Evolutionary conservation across 2,113 vertebrate species (phyloP).

Genomic region (Herpailurus yagouaroundi): DNA sequence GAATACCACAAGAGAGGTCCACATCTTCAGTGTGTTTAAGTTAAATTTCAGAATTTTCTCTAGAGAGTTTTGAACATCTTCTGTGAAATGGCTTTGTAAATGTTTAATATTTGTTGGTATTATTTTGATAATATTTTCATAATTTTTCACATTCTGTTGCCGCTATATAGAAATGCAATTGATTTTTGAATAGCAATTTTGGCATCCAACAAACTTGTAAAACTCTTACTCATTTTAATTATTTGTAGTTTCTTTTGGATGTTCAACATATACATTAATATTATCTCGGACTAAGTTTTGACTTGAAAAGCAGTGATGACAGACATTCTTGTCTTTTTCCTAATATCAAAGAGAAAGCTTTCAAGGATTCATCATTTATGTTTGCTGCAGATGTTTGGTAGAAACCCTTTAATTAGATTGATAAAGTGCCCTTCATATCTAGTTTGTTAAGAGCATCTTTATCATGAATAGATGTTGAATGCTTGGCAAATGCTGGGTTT

Average conservation of each 20-base stretch:
- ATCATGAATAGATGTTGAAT: constrained; percentile 1
- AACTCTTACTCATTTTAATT: background rate
- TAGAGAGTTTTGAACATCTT: background rate
- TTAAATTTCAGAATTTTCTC: background rate
- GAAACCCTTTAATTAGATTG: constrained; percentile 35
- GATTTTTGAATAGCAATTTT: background rate
- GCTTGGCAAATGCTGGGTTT: background rate
- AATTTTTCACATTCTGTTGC: background rate
- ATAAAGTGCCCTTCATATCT: background rate
- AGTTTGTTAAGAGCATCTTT: background rate
- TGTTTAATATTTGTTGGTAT: background rate
- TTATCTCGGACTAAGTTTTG: constrained; percentile 3
- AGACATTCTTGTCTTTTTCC: background rate
- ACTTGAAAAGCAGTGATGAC: background rate
- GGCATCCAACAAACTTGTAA: background rate
- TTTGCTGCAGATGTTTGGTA: background rate
- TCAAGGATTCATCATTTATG: background rate
- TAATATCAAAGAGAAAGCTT: background rate
- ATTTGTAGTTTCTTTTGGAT: background rate
- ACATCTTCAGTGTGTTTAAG: background rate
- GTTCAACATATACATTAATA: background rate
- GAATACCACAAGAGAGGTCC: background rate
- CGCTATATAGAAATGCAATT: background rate
- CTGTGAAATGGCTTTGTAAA: constrained; percentile 23
- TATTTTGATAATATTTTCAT: background rate